phyloP scores from a whole-genome alignment of 2,113 vertebrate species.

The Phalacrocorax brasilianus region DNA sequence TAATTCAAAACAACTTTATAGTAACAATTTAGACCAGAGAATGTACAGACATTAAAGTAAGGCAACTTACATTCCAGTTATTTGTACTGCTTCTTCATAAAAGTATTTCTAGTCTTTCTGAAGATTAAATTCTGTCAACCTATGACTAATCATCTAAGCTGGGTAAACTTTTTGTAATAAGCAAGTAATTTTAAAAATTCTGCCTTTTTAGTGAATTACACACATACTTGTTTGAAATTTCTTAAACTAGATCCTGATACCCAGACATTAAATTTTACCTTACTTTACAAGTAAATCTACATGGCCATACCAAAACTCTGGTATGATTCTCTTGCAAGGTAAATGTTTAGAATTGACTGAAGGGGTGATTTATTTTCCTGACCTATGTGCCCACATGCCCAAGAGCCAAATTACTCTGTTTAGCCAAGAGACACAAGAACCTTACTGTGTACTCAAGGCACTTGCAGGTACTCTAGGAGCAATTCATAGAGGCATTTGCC shows the following conservation, averaged over 20 bases:
- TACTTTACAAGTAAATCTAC: neutral
- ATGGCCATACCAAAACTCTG: neutral
- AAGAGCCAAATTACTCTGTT: neutral
- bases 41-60: neutral
- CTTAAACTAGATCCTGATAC: neutral
- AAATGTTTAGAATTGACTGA: neutral
- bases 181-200: neutral
- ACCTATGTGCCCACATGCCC: neutral
- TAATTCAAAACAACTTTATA: conserved; percentile 42
- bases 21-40: neutral
- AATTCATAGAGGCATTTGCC: neutral
- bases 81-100: neutral
- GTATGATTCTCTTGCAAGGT: neutral
- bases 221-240: neutral
- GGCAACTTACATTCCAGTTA: neutral
- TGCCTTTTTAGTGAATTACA: neutral
- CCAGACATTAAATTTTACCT: neutral
- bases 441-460: neutral
- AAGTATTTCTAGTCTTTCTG: neutral
- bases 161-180: neutral
- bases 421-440: neutral
- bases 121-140: conserved; percentile 14
- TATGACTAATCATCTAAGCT: neutral
- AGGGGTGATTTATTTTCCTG: neutral
- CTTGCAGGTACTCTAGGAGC: neutral